Base-by-base conservation (phyloP, 53 echinoderm and acorn worm species). In the Hippasteria phrygiana region DNA sequence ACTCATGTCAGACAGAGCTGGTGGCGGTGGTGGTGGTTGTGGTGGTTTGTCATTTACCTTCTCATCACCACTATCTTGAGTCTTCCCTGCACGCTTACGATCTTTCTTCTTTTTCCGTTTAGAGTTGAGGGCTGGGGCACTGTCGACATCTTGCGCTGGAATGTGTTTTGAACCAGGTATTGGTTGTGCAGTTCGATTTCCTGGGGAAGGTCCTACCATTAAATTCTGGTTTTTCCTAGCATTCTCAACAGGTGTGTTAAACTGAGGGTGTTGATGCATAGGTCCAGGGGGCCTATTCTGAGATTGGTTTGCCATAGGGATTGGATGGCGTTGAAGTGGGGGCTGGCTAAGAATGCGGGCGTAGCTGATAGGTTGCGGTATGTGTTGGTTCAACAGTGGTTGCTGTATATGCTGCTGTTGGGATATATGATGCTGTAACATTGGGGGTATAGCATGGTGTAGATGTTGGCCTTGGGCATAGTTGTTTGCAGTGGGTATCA, bases 361-460 rank as follows among this genome's bases (percentile, higher is more conserved):
- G 53, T 95, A 95, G 86, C 95, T 95, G 82, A 95, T 93, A 10
- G 88, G 84, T 71, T 28, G 89, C 37, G 64, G 88, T 35, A 69
- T 35, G 33, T 40, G 69, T 39, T 71, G 88, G 13, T 59, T 43
- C 35, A 65, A 37, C 0, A 78, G 74, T 37, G 43, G 69, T 47
- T 37, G 79, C 55, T 65, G 87, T 35, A 24, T 14, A 32, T 64
- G 69, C 27, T 65, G 88, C 16, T 88, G 92, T 18, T 29, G 37
- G 50, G 11, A 63, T 35, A 20, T 79, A 16, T 76, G 53, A 28
- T 55, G 87, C 39, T 55, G 75, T 20, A 62, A 32, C 28, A 47
- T 37, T 0, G 87, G 71, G 11, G 50, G 55, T 50, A 74, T 39
- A 55, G 40, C 29, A 54, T 78, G 90, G 48, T 55, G 39, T 48